phyloP scores from a whole-genome alignment of 1,140 invertebrate genomes.

The Drusus annulatus region DNA sequence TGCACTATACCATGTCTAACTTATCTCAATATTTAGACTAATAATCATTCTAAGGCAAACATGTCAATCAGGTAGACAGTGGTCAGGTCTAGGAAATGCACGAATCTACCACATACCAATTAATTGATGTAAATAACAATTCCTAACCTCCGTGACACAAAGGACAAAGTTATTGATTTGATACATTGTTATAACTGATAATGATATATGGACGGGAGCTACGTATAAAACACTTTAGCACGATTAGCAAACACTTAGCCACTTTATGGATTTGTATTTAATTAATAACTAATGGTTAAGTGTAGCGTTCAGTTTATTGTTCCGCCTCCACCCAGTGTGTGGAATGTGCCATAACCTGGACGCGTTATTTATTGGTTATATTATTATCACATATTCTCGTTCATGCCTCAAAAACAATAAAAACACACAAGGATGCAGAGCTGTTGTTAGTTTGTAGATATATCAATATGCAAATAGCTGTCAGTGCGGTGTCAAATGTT shows the following conservation, averaged over 20 bases:
- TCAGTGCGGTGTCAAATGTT: not conserved
- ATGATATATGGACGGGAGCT: not conserved
- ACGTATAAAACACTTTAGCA: slow-evolving; percentile 11
- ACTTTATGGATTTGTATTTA: not conserved
- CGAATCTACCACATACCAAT: slow-evolving; percentile 4
- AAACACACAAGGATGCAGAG: slow-evolving; percentile 20
- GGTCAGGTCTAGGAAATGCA: not conserved
- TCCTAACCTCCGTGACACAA: too few relatives aligned
- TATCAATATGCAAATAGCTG: not conserved
- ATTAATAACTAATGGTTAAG: too few relatives aligned
- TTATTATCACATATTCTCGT: slow-evolving; percentile 11
- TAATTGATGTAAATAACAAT: not conserved
- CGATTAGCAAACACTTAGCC: slow-evolving; percentile 7
- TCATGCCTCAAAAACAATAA: slow-evolving; percentile 19
- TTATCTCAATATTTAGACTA: too few relatives aligned
- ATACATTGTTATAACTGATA: slow-evolving; percentile 7
- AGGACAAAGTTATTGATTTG: not conserved
- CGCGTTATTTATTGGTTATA: not conserved
- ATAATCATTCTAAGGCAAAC: too few relatives aligned
- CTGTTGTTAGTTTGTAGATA: slow-evolving; percentile 7
- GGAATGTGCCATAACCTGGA: slow-evolving; percentile 36
- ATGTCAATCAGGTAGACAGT: too few relatives aligned
- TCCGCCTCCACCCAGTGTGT: slow-evolving; percentile 37
- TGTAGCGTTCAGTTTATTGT: slow-evolving; percentile 5
- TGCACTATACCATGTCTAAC: too few relatives aligned